phyloP scores from a whole-genome alignment of 2,797 vertebrate species.

The Mormyrus hasselquistii region DNA sequence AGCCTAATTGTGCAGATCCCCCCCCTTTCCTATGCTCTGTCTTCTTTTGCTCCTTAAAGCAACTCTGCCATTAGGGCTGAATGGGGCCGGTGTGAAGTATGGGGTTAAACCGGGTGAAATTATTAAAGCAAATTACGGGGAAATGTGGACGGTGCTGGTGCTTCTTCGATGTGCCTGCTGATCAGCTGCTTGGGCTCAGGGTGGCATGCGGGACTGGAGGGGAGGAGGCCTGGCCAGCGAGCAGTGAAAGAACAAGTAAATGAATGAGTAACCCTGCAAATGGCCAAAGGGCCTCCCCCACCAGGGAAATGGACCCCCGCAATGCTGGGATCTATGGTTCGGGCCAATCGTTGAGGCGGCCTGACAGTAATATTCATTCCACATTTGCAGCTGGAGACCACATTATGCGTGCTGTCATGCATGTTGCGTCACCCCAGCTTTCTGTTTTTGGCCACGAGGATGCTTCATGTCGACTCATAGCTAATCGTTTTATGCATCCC shows the following conservation, averaged over 20 bases:
- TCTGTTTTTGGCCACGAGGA: neutral
- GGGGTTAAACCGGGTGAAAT: constrained; percentile 96
- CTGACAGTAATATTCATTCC: neutral
- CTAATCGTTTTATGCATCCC: neutral
- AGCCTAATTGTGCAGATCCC: constrained; percentile 95
- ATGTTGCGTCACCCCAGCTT: neutral
- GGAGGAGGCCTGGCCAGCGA: too few relatives aligned
- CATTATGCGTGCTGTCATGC: neutral
- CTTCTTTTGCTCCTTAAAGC: constrained; percentile 71
- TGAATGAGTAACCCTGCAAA: neutral
- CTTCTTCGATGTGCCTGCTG: constrained; percentile 77
- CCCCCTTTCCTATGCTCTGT: constrained; percentile 49
- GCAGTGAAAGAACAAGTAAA: neutral
- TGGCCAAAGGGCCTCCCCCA: neutral
- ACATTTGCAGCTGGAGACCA: neutral
- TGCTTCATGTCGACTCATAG: neutral
- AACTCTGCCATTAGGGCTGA: constrained; percentile 80
- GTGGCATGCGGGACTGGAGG: constrained; percentile 36
- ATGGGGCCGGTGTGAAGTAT: constrained; percentile 86
- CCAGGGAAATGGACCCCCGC: neutral
- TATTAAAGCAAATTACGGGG: constrained; percentile 95
- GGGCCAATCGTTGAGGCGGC: neutral
- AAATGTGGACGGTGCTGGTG: constrained; percentile 81
- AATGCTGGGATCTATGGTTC: neutral
- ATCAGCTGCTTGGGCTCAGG: constrained; percentile 78